Percentiles rank a stretch among this genome's conserved stretches.
Conservation (phyloP, 2,888 invertebrate genomes). For the Rhynchonema sp. region DNA sequence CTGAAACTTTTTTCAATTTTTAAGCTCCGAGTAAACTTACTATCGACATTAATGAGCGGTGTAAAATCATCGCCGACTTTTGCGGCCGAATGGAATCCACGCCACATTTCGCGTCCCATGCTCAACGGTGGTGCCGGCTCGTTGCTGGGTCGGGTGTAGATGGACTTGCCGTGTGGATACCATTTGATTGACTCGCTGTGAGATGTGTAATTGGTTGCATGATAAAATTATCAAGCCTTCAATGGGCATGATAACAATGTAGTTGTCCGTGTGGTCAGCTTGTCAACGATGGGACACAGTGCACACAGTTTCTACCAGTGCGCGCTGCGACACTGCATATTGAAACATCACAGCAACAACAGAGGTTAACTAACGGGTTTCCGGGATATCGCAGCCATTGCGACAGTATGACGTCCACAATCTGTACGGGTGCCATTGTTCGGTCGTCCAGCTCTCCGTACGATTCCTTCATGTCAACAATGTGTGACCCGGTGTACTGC, state of each 20-base stretch:
- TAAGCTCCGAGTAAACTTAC: no score
- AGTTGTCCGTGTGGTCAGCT: no score
- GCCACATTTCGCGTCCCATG: constrained; percentile 8
- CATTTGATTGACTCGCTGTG: not conserved
- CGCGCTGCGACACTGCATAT: no score
- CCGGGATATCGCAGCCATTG: constrained; percentile 3
- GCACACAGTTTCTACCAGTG: no score
- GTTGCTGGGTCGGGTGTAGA: not conserved
- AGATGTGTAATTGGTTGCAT: no score
- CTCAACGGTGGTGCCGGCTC: not conserved
- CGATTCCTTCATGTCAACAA: constrained; percentile 1
- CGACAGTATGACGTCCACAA: constrained; percentile 7
- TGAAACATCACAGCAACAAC: no score
- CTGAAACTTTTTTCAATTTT: no score
- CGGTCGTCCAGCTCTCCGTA: not conserved
- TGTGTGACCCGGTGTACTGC: not conserved
- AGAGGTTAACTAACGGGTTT: no score
- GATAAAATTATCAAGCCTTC: no score
- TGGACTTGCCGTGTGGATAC: not conserved
- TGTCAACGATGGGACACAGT: no score
- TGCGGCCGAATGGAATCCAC: constrained; percentile 6
- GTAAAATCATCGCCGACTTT: constrained; percentile 1
- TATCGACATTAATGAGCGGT: constrained; percentile 4
- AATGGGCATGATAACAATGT: no score
- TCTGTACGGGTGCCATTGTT: constrained; percentile 6